Percentiles rank a stretch among this genome's conserved stretches.
phyloP scores from a whole-genome alignment of 2,888 invertebrate genomes.

The Catocala nupta region DNA sequence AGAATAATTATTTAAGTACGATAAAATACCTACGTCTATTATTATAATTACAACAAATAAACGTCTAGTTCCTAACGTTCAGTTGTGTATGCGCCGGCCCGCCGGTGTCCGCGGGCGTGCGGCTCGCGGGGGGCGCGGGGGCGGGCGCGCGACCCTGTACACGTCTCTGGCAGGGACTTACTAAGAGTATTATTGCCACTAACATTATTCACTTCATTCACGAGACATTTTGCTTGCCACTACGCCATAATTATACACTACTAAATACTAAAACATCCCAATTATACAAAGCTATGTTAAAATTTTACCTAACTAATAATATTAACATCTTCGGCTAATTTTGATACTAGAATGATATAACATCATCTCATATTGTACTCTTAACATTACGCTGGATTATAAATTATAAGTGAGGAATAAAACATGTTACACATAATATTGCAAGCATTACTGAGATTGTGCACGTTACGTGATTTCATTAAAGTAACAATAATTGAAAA shows the following conservation, averaged over 20 bases:
- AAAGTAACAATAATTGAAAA: slow-evolving; percentile 70
- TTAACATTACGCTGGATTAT: slow-evolving; percentile 85
- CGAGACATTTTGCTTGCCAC: slow-evolving; percentile 81
- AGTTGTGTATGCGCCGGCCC: slow-evolving; percentile 60
- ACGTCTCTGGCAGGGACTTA: slow-evolving; percentile 75
- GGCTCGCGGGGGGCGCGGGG: slow-evolving; percentile 33
- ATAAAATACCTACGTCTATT: slow-evolving; percentile 87
- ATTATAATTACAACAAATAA: slow-evolving; percentile 87
- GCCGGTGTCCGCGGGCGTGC: slow-evolving; percentile 37
- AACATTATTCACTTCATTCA: slow-evolving; percentile 75
- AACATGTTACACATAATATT: slow-evolving; percentile 82
- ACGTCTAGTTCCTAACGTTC: slow-evolving; percentile 80
- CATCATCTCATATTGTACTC: slow-evolving; percentile 88
- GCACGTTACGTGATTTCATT: slow-evolving; percentile 80
- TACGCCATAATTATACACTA: slow-evolving; percentile 81
- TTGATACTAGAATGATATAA: slow-evolving; percentile 88
- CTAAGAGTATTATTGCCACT: slow-evolving; percentile 86
- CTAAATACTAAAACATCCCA: slow-evolving; percentile 87
- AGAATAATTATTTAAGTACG: slow-evolving; percentile 88
- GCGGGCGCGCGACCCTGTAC: slow-evolving; percentile 58
- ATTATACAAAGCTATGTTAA: slow-evolving; percentile 87
- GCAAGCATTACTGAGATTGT: slow-evolving; percentile 88
- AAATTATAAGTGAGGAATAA: slow-evolving; percentile 83
- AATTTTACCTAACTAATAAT: slow-evolving; percentile 87
- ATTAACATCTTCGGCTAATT: slow-evolving; percentile 88